These are phyloP conservation scores for Diplazon laetatorius DNA, from an alignment of 2,888 invertebrate species.

Conservation along the genomic window DNA sequence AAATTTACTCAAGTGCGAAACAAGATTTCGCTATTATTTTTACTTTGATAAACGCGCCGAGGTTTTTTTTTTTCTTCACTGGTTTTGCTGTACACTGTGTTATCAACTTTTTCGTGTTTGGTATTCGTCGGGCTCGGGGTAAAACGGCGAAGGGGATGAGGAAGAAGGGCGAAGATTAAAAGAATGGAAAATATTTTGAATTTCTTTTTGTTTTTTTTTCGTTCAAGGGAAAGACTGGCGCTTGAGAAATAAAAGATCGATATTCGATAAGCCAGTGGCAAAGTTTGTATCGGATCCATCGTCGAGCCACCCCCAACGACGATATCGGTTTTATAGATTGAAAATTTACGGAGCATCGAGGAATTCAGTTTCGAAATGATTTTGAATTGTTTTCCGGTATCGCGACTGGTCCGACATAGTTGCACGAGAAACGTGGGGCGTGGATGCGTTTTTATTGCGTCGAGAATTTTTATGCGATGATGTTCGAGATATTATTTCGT, in stretches of 20 bases:
- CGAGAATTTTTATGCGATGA: background rate
- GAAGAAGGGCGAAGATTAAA: background rate
- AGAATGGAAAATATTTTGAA: background rate
- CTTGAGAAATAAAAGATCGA: conserved; percentile 15
- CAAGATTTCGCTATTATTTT: no score
- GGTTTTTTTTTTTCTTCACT: no score
- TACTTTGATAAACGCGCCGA: no score
- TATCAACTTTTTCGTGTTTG: conserved; percentile 2
- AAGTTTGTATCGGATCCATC: conserved; percentile 27
- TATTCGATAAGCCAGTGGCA: conserved; percentile 33
- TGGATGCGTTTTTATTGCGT: no score
- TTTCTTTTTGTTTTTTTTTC: no score
- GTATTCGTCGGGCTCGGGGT: background rate
- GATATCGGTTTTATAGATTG: conserved; percentile 41
- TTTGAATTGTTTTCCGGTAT: no score
- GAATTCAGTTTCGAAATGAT: background rate
- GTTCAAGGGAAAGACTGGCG: background rate
- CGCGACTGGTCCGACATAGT: no score
- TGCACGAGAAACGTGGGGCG: no score
- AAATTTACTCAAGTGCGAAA: no score
- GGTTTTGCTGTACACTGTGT: background rate
- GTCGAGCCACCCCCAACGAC: background rate
- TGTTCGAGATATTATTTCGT: background rate
- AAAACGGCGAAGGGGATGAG: background rate
- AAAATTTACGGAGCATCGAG: conserved; percentile 27